A percentile compares a stretch with the other conserved stretches of the same genome.
phyloP scores from a whole-genome alignment of 2,797 vertebrate genomes.

The Dromococcyx pavoninus region DNA sequence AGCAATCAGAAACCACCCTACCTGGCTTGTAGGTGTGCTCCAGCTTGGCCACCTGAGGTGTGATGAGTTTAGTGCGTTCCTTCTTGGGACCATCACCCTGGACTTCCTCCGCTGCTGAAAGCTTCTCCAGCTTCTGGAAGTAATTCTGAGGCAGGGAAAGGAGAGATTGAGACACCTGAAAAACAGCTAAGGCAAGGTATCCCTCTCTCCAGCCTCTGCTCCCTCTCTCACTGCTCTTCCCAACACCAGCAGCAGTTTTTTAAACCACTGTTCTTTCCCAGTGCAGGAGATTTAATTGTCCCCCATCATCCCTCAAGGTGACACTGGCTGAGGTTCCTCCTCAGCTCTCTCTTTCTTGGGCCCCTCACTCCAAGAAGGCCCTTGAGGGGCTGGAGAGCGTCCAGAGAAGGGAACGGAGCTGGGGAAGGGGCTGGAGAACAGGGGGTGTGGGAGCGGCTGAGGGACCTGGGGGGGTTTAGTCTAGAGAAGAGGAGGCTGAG shows the following conservation, averaged over 20 bases:
- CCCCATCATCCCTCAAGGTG: not conserved
- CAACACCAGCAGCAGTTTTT: not conserved
- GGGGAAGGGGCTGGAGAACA: too few species aligned
- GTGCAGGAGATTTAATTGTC: not conserved
- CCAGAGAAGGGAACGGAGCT: too few species aligned
- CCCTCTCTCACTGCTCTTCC: not conserved
- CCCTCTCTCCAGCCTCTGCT: not conserved
- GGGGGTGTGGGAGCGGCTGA: too few species aligned
- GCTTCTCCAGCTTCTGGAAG: constrained; percentile 96
- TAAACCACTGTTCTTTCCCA: not conserved
- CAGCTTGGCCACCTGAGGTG: constrained; percentile 94
- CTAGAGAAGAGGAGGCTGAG: too few species aligned
- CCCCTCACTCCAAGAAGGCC: too few species aligned
- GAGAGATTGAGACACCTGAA: not conserved
- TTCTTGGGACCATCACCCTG: constrained; percentile 91
- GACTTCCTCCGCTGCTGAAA: constrained; percentile 85
- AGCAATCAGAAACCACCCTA: constrained; percentile 10
- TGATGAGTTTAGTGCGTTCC: constrained; percentile 93
- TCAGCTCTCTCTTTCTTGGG: not conserved
- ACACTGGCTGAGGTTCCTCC: fast-evolving
- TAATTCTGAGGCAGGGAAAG: constrained; percentile 83
- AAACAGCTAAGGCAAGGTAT: fast-evolving
- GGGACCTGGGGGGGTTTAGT: too few species aligned
- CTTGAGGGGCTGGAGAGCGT: too few species aligned
- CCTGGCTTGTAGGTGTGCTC: constrained; percentile 92